A percentile compares a stretch with the other conserved stretches of the same genome.
Evolutionary conservation across 2,113 vertebrate genomes (phyloP).

Genomic region (Cynopterus brachyotis): DNA sequence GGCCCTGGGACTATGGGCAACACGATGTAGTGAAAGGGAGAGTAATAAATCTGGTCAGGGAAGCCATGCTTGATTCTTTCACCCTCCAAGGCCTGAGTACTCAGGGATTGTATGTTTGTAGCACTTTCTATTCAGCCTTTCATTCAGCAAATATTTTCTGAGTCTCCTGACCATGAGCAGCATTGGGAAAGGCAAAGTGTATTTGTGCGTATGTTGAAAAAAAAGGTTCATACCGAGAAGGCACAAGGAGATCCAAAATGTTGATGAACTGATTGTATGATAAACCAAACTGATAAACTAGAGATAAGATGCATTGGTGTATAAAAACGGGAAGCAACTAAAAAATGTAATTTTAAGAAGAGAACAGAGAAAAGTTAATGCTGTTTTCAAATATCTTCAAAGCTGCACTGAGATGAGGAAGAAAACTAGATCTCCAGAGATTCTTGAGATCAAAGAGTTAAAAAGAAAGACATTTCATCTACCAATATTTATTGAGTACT

Average conservation of each 20-base stretch:
- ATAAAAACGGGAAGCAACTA: background rate
- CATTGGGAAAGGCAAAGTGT: background rate
- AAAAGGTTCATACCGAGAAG: background rate
- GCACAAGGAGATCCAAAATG: background rate
- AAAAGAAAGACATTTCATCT: background rate
- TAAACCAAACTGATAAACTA: background rate
- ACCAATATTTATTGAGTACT: background rate
- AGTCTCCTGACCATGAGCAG: background rate
- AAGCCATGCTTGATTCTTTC: slow-evolving; percentile 29
- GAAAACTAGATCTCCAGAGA: background rate
- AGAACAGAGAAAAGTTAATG: background rate
- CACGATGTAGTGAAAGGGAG: slow-evolving; percentile 24
- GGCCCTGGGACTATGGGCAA: slow-evolving; percentile 21
- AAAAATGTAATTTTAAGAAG: background rate
- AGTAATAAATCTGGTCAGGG: slow-evolving; percentile 48
- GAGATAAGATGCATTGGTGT: background rate
- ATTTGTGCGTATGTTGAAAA: background rate
- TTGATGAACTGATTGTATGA: background rate
- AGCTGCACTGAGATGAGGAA: background rate
- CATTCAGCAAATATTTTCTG: background rate
- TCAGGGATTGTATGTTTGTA: background rate
- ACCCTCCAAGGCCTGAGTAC: background rate
- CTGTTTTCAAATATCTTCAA: background rate
- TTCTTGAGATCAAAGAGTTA: background rate
- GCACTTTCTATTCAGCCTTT: background rate